A percentile compares a stretch with the other conserved stretches of the same genome.
Conservation (phyloP, 2,888 invertebrate species). For the Lasioglossum calceatum region DNA sequence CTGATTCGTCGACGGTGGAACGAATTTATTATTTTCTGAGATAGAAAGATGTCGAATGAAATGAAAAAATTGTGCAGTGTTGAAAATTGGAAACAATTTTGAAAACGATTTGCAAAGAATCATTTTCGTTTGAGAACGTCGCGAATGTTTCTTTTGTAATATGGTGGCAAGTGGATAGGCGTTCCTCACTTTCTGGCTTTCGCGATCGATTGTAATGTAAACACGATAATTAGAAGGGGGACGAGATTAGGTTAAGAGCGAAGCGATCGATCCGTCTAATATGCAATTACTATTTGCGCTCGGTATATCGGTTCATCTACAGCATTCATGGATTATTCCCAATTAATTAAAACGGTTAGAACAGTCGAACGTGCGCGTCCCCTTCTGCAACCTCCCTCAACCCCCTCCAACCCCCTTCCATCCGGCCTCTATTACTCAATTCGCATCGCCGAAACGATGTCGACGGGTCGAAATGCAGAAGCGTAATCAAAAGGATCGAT, state of each 20-base stretch:
- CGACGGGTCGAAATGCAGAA: conserved; percentile 5
- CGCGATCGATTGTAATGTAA: conserved; percentile 6
- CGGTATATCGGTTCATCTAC: conserved; percentile 40
- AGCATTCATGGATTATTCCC: conserved; percentile 44
- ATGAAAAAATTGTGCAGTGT: background rate
- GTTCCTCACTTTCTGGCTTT: conserved; percentile 1
- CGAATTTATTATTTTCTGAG: no score
- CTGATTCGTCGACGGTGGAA: no score
- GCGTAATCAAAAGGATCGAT: conserved; percentile 23
- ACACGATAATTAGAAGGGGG: conserved; percentile 24
- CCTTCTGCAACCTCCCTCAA: background rate
- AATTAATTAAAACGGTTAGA: conserved; percentile 55
- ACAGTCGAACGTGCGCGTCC: conserved; percentile 28
- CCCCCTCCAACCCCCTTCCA: background rate
- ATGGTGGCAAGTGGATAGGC: background rate
- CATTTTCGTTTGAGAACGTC: background rate
- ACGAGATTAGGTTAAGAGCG: conserved; percentile 43
- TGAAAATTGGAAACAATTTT: background rate
- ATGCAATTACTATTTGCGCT: conserved; percentile 51
- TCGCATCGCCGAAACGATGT: conserved; percentile 9
- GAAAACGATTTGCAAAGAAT: background rate
- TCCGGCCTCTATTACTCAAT: conserved; percentile 27
- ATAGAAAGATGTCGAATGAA: background rate
- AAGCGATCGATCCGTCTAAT: conserved; percentile 54
- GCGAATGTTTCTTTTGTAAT: background rate